These are phyloP conservation scores for Vanacampus margaritifer DNA, from an alignment of 2,113 vertebrate genomes.

Conservation along the genomic window DNA sequence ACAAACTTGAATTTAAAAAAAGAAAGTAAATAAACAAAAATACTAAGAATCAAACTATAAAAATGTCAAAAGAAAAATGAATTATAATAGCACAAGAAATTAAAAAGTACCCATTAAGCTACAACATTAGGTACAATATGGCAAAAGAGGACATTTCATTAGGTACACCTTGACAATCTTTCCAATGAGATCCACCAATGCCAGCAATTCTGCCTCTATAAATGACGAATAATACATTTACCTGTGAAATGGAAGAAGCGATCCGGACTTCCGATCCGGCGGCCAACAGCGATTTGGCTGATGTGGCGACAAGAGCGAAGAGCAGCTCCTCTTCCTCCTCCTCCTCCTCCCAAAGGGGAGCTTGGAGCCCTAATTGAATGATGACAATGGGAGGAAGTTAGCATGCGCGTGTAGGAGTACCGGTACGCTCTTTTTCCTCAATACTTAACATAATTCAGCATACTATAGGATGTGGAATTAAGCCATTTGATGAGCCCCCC, in stretches of 20 bases:
- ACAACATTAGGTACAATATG: not conserved
- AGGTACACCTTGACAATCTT: not conserved
- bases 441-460: not conserved
- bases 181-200: not conserved
- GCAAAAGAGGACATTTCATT: not conserved
- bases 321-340: not conserved
- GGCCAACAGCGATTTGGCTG: not conserved
- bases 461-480: not conserved
- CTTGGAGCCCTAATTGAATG: not conserved
- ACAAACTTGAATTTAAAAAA: too few species aligned
- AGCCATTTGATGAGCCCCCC: too few species aligned
- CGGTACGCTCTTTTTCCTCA: not conserved
- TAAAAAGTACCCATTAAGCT: not conserved
- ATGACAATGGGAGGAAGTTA: not conserved
- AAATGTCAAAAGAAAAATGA: too few species aligned
- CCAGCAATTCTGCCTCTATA: not conserved
- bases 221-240: not conserved
- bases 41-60: too few species aligned
- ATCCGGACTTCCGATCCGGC: not conserved
- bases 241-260: not conserved
- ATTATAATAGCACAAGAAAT: not conserved
- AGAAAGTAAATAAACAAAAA: too few species aligned
- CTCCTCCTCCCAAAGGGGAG: not conserved
- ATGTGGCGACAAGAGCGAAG: not conserved
- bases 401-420: not conserved